These are phyloP conservation scores for Odontamblyopus rebecca DNA, from an alignment of 2,797 vertebrate genomes.

Conservation along the genomic window DNA sequence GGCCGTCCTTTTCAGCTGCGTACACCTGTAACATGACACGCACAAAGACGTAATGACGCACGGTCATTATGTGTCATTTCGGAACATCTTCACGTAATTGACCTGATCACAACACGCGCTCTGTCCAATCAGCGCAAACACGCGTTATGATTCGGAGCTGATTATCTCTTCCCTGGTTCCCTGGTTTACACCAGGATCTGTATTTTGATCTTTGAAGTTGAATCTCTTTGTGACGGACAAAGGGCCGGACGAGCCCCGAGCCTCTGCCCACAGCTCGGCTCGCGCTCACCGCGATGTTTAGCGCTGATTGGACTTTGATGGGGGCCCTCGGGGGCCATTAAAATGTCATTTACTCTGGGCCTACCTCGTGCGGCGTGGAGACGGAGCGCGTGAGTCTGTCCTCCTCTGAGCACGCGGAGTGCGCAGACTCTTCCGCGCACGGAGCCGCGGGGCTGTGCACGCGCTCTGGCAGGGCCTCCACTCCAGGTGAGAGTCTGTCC, in stretches of 20 bases:
- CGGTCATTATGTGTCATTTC: constrained; percentile 69
- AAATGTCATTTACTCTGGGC: constrained; percentile 53
- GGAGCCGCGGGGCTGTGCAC: constrained; percentile 51
- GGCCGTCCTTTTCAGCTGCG: constrained; percentile 80
- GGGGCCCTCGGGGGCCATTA: constrained; percentile 45
- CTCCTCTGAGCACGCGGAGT: constrained; percentile 69
- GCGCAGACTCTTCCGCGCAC: constrained; percentile 59
- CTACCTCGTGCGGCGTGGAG: constrained; percentile 73
- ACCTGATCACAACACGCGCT: constrained; percentile 3
- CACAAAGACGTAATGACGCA: constrained; percentile 52
- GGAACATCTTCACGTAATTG: constrained; percentile 47
- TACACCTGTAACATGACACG: constrained; percentile 81
- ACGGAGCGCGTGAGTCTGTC: constrained; percentile 65
- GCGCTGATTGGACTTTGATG: neutral
- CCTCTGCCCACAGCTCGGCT: neutral
- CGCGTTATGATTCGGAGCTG: neutral
- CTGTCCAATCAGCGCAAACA: neutral
- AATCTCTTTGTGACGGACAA: neutral
- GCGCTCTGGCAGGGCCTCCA: constrained; percentile 49
- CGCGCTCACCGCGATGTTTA: neutral
- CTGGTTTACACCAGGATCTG: neutral
- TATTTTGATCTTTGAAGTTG: neutral
- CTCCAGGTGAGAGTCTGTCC: constrained; percentile 51
- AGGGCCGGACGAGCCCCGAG: neutral
- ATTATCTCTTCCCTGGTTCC: too few species aligned